Percentiles rank a stretch among this genome's conserved stretches.
Evolutionary conservation across 2,888 invertebrate genomes (phyloP).

Genomic region (Cheilosia vulpina): DNA sequence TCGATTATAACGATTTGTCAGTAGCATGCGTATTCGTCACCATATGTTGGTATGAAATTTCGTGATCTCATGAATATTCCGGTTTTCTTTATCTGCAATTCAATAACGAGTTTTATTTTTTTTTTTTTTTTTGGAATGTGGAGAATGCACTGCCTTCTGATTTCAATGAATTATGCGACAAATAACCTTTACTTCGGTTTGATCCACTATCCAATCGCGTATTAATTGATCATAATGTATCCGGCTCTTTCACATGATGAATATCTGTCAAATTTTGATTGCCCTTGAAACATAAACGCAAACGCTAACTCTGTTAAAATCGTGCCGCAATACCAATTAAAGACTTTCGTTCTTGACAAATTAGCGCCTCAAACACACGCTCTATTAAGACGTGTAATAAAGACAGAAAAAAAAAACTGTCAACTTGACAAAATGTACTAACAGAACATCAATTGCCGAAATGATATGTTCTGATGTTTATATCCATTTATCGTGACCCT

Average conservation of each 20-base stretch:
- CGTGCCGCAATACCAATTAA: constrained; percentile 34
- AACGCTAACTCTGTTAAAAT: constrained; percentile 39
- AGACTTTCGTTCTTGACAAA: constrained; percentile 49
- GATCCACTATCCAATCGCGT: background rate
- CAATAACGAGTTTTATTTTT: background rate
- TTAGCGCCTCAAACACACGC: constrained; percentile 21
- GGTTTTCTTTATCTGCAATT: background rate
- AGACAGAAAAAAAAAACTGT: background rate
- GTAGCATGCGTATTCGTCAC: background rate
- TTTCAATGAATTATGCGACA: background rate
- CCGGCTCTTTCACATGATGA: background rate
- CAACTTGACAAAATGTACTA: background rate
- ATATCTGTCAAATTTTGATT: constrained; percentile 14
- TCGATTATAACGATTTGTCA: background rate
- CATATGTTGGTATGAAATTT: background rate
- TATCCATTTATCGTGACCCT: constrained; percentile 16
- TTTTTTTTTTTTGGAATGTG: constrained; percentile 5
- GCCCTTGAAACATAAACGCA: constrained; percentile 17
- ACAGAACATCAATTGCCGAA: background rate
- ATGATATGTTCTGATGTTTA: background rate
- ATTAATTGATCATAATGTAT: constrained; percentile 5
- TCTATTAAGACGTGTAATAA: constrained; percentile 10
- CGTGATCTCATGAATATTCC: constrained; percentile 10
- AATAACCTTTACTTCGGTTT: constrained; percentile 1
- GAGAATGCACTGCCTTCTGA: constrained; percentile 1